Percentiles rank a stretch among this genome's conserved stretches.
phyloP scores from a whole-genome alignment of 2,888 invertebrate species.

The Drosophila formosana region DNA sequence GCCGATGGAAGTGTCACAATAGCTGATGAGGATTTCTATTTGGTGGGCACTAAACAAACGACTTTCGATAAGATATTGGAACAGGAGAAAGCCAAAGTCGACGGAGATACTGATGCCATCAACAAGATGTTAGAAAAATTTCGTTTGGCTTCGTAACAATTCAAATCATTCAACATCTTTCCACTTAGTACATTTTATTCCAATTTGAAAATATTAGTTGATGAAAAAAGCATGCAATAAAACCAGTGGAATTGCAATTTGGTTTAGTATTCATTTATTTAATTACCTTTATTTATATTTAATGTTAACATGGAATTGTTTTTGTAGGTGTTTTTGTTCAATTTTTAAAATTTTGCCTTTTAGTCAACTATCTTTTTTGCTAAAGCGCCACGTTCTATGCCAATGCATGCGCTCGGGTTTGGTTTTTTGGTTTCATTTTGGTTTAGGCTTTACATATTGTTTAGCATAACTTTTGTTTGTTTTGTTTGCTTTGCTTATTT shows the following conservation, averaged over 20 bases:
- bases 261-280: slow-evolving; percentile 74
- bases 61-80: slow-evolving; percentile 80
- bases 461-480: slow-evolving; percentile 52
- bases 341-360: slow-evolving; percentile 67
- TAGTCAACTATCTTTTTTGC: slow-evolving; percentile 70
- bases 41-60: slow-evolving; percentile 81
- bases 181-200: background rate
- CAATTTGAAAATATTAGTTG: background rate
- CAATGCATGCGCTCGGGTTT: slow-evolving; percentile 58
- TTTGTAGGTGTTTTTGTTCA: slow-evolving; percentile 82
- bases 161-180: background rate
- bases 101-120: slow-evolving; percentile 80
- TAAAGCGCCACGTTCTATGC: slow-evolving; percentile 62
- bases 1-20: slow-evolving; percentile 82
- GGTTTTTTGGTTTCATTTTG: slow-evolving; percentile 31
- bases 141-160: slow-evolving; percentile 70
- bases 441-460: slow-evolving; percentile 62
- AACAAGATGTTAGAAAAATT: slow-evolving; percentile 83
- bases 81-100: slow-evolving; percentile 79
- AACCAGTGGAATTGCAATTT: slow-evolving; percentile 7
- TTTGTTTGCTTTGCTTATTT: slow-evolving; percentile 65
- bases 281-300: slow-evolving; percentile 82
- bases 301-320: slow-evolving; percentile 85
- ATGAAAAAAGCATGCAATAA: background rate
- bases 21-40: slow-evolving; percentile 82